phyloP scores from a whole-genome alignment of 2,888 invertebrate genomes.

The Chirona hameri region DNA sequence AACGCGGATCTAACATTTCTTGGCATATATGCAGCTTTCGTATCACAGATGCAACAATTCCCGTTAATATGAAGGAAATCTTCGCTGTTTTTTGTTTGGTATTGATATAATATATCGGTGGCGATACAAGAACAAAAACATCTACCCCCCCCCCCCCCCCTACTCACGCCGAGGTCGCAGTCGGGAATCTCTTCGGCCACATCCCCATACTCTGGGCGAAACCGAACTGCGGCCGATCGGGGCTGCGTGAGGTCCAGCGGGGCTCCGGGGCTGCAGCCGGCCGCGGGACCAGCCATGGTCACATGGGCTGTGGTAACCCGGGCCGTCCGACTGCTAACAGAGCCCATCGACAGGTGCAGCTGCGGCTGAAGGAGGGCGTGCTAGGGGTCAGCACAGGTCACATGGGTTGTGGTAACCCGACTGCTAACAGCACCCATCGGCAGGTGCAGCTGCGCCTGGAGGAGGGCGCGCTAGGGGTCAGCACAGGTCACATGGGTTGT shows the following conservation, averaged over 20 bases:
- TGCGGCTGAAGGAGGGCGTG: no score
- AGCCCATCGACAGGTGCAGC: background rate
- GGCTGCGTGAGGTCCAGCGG: background rate
- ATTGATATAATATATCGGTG: no score
- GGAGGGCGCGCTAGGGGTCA: background rate
- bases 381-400: background rate
- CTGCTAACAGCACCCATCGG: background rate
- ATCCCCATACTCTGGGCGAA: background rate
- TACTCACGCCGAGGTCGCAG: slow-evolving; percentile 4
- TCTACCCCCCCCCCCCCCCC: no score
- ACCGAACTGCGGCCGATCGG: background rate
- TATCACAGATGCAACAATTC: no score
- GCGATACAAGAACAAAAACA: no score
- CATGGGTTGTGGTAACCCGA: background rate
- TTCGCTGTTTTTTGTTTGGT: no score
- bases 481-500: background rate
- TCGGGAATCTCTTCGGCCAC: background rate
- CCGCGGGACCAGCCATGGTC: background rate
- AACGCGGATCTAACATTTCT: no score
- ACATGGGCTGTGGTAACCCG: background rate
- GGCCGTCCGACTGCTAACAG: background rate
- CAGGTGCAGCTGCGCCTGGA: no score
- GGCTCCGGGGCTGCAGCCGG: background rate
- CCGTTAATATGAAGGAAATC: no score
- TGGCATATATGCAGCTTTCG: no score